Evolutionary conservation across 2,797 vertebrate genomes (phyloP), one percentile per base, ranked within the genome.

Genomic region (Channa striata): DNA sequence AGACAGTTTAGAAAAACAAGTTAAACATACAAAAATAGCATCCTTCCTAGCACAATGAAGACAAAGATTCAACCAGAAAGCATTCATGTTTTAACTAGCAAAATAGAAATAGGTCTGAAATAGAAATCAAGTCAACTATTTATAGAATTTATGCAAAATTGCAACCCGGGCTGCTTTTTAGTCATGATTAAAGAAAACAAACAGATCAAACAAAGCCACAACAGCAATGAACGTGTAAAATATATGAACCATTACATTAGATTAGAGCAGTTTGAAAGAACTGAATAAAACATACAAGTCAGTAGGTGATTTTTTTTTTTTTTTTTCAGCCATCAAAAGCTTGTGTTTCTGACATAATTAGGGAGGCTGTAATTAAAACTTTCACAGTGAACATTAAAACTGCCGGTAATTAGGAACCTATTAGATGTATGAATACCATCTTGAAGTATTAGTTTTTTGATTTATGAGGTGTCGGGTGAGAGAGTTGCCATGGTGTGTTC

Each of bases 381-480:
- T n/a, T 19, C 40, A 43, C n/a, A 6, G 14, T 62, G 36, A 48
- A 60, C 61, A 69, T 34, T 74, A 14, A 74, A 72, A 43, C 46
- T 47, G 36, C 19, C 43, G 19, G 34, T 52, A 14, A 65, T 65
- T 39, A 59, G 36, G 33, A 48, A 46, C 21, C 34, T 57, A 59
- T 63, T 59, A 62, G 14, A 60, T 1, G 4, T 37, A 17, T 64
- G 49, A 64, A 71, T 16, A 23, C 12, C 23, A 47, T 46, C 11
- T 68, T 68, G 8, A 54, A 13, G 58, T 73, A 58, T 73, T 58
- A 59, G 58, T 59, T 68, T 59, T 77, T 52, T 69, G n/a, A 59
- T 70, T 63, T 40, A 72, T 48, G 69, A 77, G 46, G 40, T 42
- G 3, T 25, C 9, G n/a, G 11, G 10, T 65, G 37, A 52, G 9